These are phyloP conservation scores for Drosophila kokeensis DNA, from an alignment of 2,888 invertebrate genomes.

Conservation along the genomic window DNA sequence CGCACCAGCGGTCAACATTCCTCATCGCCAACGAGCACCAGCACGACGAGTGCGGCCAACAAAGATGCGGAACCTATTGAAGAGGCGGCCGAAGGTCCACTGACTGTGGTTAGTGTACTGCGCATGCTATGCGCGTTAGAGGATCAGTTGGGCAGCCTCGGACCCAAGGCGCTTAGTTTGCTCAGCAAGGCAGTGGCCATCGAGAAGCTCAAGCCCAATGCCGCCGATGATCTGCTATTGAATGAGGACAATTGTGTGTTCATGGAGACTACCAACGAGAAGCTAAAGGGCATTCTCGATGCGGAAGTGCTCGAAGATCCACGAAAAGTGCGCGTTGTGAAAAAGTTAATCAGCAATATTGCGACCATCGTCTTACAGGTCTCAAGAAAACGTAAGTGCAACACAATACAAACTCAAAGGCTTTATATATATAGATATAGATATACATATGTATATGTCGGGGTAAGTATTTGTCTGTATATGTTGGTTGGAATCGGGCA, in stretches of 20 bases:
- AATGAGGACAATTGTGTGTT: constrained; percentile 91
- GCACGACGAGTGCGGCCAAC: background rate
- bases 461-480: constrained; percentile 28
- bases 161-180: constrained; percentile 91
- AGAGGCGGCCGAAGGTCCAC: constrained; percentile 84
- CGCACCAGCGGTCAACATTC: constrained; percentile 42
- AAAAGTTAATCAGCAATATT: constrained; percentile 91
- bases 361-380: constrained; percentile 91
- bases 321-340: constrained; percentile 89
- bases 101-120: constrained; percentile 89
- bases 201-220: constrained; percentile 90
- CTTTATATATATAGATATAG: background rate
- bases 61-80: constrained; percentile 59
- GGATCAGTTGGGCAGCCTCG: constrained; percentile 92
- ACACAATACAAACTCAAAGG: constrained; percentile 2
- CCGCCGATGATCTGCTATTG: constrained; percentile 90
- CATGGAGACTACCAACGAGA: constrained; percentile 94
- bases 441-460: background rate
- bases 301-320: constrained; percentile 88
- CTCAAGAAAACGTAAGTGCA: constrained; percentile 85
- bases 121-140: constrained; percentile 92
- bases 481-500: background rate
- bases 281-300: constrained; percentile 91
- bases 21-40: constrained; percentile 31
- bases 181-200: constrained; percentile 91